Conservation (phyloP, 2,797 vertebrate species). For the Bradypodion ventrale region DNA sequence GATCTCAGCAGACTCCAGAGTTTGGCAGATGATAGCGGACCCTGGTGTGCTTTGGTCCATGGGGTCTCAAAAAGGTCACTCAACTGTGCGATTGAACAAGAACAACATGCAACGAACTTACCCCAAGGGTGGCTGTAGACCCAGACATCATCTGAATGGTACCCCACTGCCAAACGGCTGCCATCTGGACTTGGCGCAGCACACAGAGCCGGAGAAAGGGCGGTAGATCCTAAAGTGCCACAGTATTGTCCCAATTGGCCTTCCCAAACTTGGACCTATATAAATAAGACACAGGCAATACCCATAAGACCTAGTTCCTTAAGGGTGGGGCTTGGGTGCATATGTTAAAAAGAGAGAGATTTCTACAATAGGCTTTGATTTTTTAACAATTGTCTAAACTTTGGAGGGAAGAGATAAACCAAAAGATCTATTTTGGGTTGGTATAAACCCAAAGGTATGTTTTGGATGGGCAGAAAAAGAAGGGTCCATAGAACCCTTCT, state of each 20-base stretch:
- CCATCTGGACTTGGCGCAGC: constrained; percentile 73
- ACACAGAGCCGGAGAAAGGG: constrained; percentile 73
- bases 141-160: constrained; percentile 79
- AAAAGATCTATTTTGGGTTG: neutral
- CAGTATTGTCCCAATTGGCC: constrained; percentile 81
- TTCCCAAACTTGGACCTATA: constrained; percentile 86
- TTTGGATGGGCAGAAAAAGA: neutral
- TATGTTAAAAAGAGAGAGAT: neutral
- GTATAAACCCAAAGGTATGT: neutral
- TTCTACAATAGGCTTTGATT: neutral
- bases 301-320: neutral
- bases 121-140: constrained; percentile 71
- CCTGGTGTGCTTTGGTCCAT: too few species aligned
- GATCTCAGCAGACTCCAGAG: too few species aligned
- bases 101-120: neutral
- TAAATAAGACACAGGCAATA: neutral
- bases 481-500: neutral
- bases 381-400: neutral
- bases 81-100: too few species aligned
- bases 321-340: neutral
- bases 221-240: constrained; percentile 39
- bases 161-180: constrained; percentile 77
- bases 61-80: too few species aligned
- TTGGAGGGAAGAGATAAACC: neutral
- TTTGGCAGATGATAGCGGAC: too few species aligned